These are phyloP conservation scores for Cyclura pinguis DNA, from an alignment of 2,797 vertebrate genomes.

Conservation along the genomic window DNA sequence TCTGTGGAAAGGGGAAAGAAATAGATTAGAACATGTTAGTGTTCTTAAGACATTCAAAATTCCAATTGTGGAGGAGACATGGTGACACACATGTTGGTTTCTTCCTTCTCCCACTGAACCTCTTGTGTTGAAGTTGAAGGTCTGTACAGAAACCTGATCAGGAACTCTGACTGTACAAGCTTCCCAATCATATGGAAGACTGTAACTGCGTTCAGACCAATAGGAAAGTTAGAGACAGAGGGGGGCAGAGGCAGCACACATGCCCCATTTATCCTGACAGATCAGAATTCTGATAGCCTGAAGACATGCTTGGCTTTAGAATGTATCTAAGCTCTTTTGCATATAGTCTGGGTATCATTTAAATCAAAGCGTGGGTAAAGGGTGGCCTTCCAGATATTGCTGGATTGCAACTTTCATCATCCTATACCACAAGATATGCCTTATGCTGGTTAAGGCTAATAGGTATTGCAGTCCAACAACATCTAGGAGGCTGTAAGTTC, in stretches of 20 bases:
- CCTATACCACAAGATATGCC: background rate
- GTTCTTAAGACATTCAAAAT: background rate
- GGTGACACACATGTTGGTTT: background rate
- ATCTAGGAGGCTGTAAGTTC: background rate
- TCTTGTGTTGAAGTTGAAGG: background rate
- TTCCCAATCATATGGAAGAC: too few species aligned
- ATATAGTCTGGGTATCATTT: background rate
- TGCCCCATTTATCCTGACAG: background rate
- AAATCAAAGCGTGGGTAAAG: background rate
- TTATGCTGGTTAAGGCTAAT: background rate
- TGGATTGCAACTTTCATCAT: background rate
- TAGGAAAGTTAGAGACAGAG: background rate
- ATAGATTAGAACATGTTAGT: background rate
- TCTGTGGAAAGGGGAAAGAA: slow-evolving; percentile 76
- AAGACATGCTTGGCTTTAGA: background rate
- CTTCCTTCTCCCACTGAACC: background rate
- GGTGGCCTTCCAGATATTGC: background rate
- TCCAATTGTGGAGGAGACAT: background rate
- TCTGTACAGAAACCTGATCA: background rate
- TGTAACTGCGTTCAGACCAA: too few species aligned
- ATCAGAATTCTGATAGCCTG: background rate
- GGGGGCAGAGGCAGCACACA: background rate
- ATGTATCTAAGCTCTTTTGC: background rate
- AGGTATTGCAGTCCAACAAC: background rate
- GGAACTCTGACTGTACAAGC: too few species aligned